phyloP scores from a whole-genome alignment of 64 coral and sea anemone species.

The Trachythela sp. region DNA sequence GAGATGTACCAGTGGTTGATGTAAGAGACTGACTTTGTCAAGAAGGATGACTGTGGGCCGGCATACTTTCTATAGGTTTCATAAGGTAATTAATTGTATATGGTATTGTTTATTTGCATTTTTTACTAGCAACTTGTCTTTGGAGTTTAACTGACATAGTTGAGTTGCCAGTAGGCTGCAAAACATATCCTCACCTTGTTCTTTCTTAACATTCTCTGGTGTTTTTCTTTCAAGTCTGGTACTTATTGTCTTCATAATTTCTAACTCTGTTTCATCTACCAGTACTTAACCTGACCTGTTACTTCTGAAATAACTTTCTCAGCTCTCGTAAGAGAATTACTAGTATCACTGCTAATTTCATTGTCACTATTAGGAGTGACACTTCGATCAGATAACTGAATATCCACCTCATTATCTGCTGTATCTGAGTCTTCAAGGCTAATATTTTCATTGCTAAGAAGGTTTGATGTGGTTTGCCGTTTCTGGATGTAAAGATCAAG shows the following conservation, averaged over 20 bases:
- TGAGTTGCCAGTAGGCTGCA: conserved; percentile 3
- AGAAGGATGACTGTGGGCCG: too few relatives aligned
- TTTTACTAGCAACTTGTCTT: background rate
- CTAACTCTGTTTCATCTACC: background rate
- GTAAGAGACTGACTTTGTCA: too few relatives aligned
- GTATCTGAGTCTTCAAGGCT: background rate
- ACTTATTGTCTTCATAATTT: background rate
- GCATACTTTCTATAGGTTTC: background rate
- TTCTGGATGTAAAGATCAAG: background rate
- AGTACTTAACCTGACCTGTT: background rate
- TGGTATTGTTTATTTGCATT: conserved; percentile 24
- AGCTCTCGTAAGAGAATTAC: too few relatives aligned
- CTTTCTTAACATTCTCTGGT: background rate
- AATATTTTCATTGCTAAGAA: background rate
- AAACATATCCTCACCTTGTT: conserved; percentile 3
- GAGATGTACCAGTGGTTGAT: background rate
- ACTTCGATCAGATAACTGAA: background rate
- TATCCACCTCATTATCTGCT: background rate
- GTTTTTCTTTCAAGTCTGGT: background rate
- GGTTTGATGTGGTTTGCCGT: background rate
- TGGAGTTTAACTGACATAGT: background rate
- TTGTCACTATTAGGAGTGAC: background rate
- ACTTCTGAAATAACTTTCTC: background rate
- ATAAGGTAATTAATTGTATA: background rate
- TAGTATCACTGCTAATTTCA: background rate